Evolutionary conservation across 2,113 vertebrate species (phyloP), one percentile per base, ranked within the genome.

Genomic region (Psophia crepitans): DNA sequence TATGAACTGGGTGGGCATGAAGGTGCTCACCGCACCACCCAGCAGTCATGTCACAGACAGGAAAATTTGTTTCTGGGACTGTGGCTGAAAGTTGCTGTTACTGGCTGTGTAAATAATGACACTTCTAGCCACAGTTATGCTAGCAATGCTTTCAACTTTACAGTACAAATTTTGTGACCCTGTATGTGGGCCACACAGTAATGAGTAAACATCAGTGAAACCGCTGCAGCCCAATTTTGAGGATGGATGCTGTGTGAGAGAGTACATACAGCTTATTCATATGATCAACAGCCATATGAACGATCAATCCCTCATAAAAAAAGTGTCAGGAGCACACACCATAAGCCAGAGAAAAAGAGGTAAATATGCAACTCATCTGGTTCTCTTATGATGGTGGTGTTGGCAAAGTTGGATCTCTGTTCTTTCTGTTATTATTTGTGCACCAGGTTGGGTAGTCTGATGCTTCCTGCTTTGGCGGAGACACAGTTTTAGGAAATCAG

Each of bases 1-100:
- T 54, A 33, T 9, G 12, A n/a, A 61, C 26, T 1, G 2, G 8
- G 8, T 21, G n/a, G 12, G 26, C 11, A 33, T 1, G 2, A 37
- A 64, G 46, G 10, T n/a, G 5, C 28, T 63, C 14, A 27, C 14
- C 8, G 23, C 18, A 54, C 18, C 35, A 49, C 8, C 23, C 44
- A 87, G 20, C 5, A 35, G 21, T 14, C 1, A 1, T 28, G 8
- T 41, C 44, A 83, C 24, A 83, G 17, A 37, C 10, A 54, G 21
- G 9, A 51, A 83, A 37, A 30, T 19, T 20, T 64, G 18, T 6
- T 58, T 83, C 24, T 46, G 60, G 33, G 30, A 27, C 9, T 68
- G 33, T 21, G 68, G 39, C 39, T 2, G 6, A 28, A 28, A 9
- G n/a, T 30, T 15, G 4, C 32, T 80, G 11, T 20, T 84, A 32